Conservation (phyloP, 2,888 invertebrate species). For the Romanomermis culicivorax region DNA sequence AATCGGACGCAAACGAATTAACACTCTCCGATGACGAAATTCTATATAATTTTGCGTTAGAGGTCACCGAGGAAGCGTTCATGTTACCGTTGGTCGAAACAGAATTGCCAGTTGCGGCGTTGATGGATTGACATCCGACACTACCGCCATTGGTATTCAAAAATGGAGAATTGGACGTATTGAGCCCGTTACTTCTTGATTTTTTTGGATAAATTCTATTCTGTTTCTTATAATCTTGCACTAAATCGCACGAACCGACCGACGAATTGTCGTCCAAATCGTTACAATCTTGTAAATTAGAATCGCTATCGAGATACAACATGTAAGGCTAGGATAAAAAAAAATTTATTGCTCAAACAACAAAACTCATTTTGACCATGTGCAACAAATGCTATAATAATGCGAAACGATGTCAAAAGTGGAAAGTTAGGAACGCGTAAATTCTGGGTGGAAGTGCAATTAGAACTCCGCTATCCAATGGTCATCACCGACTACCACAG, state of each 20-base stretch:
- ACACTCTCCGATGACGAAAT: slow-evolving; percentile 6
- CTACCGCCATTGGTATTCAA: not conserved
- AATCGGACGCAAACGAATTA: not conserved
- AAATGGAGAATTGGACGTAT: not conserved
- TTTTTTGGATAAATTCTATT: not conserved
- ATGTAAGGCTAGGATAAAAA: slow-evolving; percentile 19
- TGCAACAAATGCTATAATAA: too few relatives aligned
- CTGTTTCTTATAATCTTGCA: slow-evolving; percentile 20
- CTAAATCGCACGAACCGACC: slow-evolving; percentile 22
- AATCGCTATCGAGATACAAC: slow-evolving; percentile 21
- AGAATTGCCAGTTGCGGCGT: not conserved
- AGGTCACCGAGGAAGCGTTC: not conserved
- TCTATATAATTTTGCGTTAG: not conserved
- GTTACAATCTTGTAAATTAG: slow-evolving; percentile 20
- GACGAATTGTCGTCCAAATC: slow-evolving; percentile 21
- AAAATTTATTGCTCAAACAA: not conserved
- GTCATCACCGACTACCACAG: too few relatives aligned
- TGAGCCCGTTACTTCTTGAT: not conserved
- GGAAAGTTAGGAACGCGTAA: too few relatives aligned
- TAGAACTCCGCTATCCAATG: not conserved
- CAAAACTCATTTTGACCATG: not conserved
- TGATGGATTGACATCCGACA: not conserved
- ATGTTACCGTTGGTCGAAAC: not conserved
- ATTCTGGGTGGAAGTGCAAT: too few relatives aligned
- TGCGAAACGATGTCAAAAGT: too few relatives aligned